A percentile compares a stretch with the other conserved stretches of the same genome.
These are phyloP conservation scores for Turnix velox DNA, from an alignment of 2,113 vertebrate genomes.

Conservation along the genomic window DNA sequence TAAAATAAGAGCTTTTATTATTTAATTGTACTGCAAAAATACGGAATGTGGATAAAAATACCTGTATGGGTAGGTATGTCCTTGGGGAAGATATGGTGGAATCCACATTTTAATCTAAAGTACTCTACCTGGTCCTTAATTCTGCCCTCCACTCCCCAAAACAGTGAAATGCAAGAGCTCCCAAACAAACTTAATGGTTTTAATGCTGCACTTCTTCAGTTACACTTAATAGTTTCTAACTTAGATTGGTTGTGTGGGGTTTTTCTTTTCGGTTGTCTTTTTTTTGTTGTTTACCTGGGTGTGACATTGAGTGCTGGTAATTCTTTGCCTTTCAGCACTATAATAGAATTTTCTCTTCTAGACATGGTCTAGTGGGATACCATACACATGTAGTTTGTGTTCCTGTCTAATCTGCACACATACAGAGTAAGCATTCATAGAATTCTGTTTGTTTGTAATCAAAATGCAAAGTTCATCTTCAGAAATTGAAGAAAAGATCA, in stretches of 20 bases:
- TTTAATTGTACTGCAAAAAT: not conserved
- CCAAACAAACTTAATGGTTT: not conserved
- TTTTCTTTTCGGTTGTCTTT: not conserved
- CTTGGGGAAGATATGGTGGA: not conserved
- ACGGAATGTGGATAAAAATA: not conserved
- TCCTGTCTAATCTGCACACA: not conserved
- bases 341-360: not conserved
- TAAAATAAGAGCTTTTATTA: not conserved
- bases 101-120: not conserved
- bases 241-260: too few species aligned
- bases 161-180: not conserved
- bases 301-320: not conserved
- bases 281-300: not conserved
- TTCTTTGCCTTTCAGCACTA: not conserved
- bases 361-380: not conserved
- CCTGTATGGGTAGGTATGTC: not conserved
- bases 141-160: not conserved
- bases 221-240: not conserved
- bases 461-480: constrained; percentile 33
- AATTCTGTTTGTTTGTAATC: constrained; percentile 13
- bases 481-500: not conserved
- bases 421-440: not conserved
- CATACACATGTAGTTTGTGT: not conserved
- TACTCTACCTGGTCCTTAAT: not conserved
- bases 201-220: not conserved